Evolutionary conservation across 2,113 vertebrate species (phyloP), one percentile per base, ranked within the genome.

Genomic region (Rhinolophus ferrumequinum): DNA sequence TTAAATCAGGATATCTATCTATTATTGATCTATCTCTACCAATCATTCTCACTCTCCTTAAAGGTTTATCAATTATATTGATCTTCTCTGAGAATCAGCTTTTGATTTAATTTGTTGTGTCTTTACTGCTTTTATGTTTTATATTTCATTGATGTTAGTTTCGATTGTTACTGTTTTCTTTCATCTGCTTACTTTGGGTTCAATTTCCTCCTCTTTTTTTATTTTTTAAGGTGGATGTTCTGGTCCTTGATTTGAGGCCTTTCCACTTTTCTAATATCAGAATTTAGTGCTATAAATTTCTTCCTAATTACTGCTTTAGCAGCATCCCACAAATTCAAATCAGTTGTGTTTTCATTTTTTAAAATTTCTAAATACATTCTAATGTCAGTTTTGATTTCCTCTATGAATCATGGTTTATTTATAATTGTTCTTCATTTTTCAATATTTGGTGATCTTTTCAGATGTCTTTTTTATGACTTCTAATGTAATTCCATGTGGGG

Each of bases 371-470:
- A 84, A 75, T 85, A 80, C 2, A 62, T 89, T 89, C 1, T 75
- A 85, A 89, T 47, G 69, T 75, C 58, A 67, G 56, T 88, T 87
- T 52, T 85, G 21, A 85, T 88, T 94, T 73, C 22, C 15, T 79
- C n/a, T 88, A 92, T 92, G 33, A 84, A 30, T 4, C 24, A 66
- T 54, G 7, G 12, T n/a, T 38, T 88, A 77, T 70, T 95, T 92
- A 86, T 8, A 54, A 58, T 18, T 56, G 3, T 26, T 54, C 15
- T 72, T 83, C 56, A 90, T 60, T 95, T 56, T 93, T 35, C 14
- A 83, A 79, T 93, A 52, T 58, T 87, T 66, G 18, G 2, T 73
- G 13, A 88, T 60, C 60, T 90, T 89, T 77, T 15, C 5, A 30
- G 28, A n/a, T 8, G 47, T 83, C 2, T 52, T 92, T 86, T 64